A percentile compares a stretch with the other conserved stretches of the same genome.
phyloP scores from a whole-genome alignment of 2,888 invertebrate genomes.

The Anagyrus pseudococci region DNA sequence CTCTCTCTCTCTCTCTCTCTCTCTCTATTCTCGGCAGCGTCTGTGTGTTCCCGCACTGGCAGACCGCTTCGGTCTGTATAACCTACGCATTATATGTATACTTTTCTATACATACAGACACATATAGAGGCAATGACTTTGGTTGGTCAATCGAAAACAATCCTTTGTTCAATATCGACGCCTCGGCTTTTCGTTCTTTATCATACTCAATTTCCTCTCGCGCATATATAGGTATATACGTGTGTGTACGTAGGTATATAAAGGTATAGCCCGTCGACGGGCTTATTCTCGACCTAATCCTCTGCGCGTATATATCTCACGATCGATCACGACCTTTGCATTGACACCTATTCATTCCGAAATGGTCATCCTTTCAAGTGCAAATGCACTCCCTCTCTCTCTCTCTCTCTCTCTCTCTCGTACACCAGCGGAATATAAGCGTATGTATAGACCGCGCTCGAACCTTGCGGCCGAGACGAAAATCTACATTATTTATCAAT shows the following conservation, averaged over 20 bases:
- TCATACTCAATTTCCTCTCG: slow-evolving; percentile 4
- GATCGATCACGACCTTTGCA: slow-evolving; percentile 10
- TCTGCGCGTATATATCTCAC: slow-evolving; percentile 8
- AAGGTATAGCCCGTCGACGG: neutral
- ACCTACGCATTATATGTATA: no score
- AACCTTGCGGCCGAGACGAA: no score
- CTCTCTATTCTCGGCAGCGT: no score
- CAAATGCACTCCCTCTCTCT: neutral
- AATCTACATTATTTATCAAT: no score
- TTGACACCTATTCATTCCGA: slow-evolving; percentile 7
- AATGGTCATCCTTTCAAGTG: slow-evolving; percentile 5
- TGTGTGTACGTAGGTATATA: no score
- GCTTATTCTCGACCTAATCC: slow-evolving; percentile 1
- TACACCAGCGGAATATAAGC: slow-evolving; percentile 23
- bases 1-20: no score
- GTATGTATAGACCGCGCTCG: no score
- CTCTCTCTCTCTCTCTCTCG: neutral
- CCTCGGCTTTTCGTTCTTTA: neutral
- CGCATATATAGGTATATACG: neutral
- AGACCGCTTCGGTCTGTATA: no score
- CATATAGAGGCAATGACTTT: no score
- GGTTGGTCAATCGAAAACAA: slow-evolving; percentile 13
- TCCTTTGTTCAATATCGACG: slow-evolving; percentile 17
- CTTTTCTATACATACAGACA: no score
- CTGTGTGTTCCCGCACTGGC: no score